Conservation (phyloP, 2,113 vertebrate species). For the Pangasianodon hypophthalmus region DNA sequence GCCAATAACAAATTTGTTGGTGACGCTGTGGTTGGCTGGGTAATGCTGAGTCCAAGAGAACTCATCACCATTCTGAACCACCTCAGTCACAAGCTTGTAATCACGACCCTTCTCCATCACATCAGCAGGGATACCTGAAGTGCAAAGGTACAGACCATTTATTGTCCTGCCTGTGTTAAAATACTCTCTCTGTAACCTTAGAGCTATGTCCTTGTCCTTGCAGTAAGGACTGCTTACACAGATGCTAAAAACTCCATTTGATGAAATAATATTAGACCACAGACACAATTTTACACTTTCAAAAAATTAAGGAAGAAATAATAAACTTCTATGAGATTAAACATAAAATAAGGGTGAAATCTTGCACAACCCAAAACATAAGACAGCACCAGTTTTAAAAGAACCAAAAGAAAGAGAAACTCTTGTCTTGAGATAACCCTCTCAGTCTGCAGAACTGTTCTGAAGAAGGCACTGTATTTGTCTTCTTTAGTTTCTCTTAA, state of each 20-base stretch:
- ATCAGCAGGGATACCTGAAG: constrained; percentile 81
- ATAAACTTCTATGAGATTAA: background rate
- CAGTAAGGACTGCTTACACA: background rate
- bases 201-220: background rate
- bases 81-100: constrained; percentile 85
- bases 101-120: constrained; percentile 79
- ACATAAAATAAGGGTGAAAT: background rate
- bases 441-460: background rate
- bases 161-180: background rate
- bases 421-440: background rate
- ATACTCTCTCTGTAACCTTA: background rate
- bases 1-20: constrained; percentile 83
- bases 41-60: constrained; percentile 86
- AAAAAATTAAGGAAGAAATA: background rate
- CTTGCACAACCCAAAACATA: background rate
- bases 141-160: no score
- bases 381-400: background rate
- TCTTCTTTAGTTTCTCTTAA: background rate
- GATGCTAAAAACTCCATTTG: background rate
- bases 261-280: background rate
- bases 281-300: background rate
- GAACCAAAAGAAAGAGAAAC: background rate
- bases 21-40: constrained; percentile 75
- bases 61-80: constrained; percentile 82
- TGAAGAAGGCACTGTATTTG: background rate